A percentile compares a stretch with the other conserved stretches of the same genome.
Conservation (phyloP, 1,140 invertebrate species). For the Meloidogyne hapla region DNA sequence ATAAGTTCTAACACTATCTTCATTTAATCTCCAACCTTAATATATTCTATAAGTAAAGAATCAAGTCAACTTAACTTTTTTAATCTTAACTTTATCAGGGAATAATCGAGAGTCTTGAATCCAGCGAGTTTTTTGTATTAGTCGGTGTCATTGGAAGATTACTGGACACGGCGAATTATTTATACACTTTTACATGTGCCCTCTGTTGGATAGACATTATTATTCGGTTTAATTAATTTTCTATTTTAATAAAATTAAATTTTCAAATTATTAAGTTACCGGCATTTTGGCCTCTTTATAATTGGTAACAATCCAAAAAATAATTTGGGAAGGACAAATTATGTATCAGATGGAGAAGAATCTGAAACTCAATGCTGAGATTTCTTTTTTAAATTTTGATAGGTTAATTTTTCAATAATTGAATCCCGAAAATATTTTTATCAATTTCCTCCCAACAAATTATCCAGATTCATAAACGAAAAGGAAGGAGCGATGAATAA, state of each 20-base stretch:
- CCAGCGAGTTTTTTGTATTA: slow-evolving; percentile 17
- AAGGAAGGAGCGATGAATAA: too few species aligned
- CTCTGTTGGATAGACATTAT: slow-evolving; percentile 23
- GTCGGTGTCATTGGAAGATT: slow-evolving; percentile 17
- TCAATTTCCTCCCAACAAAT: too few species aligned
- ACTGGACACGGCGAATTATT: slow-evolving; percentile 24
- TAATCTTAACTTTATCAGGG: background rate
- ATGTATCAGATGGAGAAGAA: background rate
- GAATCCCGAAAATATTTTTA: too few species aligned
- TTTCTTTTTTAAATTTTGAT: background rate
- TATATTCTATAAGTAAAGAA: too few species aligned
- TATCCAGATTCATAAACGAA: too few species aligned
- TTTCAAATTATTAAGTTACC: background rate
- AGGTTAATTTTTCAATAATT: too few species aligned
- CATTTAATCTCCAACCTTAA: too few species aligned
- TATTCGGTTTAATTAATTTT: slow-evolving; percentile 9
- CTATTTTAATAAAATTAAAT: background rate
- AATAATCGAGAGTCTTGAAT: slow-evolving; percentile 22
- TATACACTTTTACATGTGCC: slow-evolving; percentile 22
- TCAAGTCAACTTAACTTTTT: too few species aligned
- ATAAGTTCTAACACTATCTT: too few species aligned
- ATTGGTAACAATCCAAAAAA: background rate
- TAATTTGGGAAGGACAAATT: background rate
- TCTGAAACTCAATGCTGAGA: slow-evolving; percentile 1
- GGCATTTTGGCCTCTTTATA: background rate